These are phyloP conservation scores for Eubasilissa splendida DNA, from an alignment of 2,888 invertebrate genomes.

Conservation along the genomic window DNA sequence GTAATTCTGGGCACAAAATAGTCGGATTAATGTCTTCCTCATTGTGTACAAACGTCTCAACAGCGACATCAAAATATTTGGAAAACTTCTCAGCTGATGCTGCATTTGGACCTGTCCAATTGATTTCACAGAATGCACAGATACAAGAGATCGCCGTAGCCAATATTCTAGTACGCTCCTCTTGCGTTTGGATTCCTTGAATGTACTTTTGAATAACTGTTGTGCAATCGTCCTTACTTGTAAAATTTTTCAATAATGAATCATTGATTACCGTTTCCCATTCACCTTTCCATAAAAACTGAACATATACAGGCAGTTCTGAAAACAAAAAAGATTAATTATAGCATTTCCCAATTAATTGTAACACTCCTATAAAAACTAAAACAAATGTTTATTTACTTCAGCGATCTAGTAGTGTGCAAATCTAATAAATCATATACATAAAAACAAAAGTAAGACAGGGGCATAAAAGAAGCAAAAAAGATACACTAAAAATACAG, in stretches of 20 bases:
- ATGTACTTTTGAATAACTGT: slow-evolving; percentile 8
- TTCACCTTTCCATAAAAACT: slow-evolving; percentile 44
- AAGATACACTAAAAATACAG: no score
- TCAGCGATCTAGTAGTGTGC: no score
- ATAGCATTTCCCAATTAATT: not conserved
- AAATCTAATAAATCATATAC: no score
- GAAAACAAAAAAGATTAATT: slow-evolving; percentile 21
- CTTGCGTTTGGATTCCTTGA: slow-evolving; percentile 13
- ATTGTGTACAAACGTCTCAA: slow-evolving; percentile 69
- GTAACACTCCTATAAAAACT: no score
- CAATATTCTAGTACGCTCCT: slow-evolving; percentile 64
- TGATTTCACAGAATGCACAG: slow-evolving; percentile 83
- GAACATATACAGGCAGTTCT: slow-evolving; percentile 42
- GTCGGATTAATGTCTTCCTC: slow-evolving; percentile 81
- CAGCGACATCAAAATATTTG: slow-evolving; percentile 65
- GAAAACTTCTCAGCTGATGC: slow-evolving; percentile 67
- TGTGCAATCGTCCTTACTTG: slow-evolving; percentile 14
- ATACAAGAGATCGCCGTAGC: slow-evolving; percentile 77
- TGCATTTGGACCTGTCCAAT: slow-evolving; percentile 84
- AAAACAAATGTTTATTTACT: no score
- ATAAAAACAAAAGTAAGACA: no score
- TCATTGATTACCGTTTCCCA: slow-evolving; percentile 39
- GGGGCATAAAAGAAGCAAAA: no score
- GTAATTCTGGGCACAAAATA: slow-evolving; percentile 73
- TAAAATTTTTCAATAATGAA: slow-evolving; percentile 10